A percentile compares a stretch with the other conserved stretches of the same genome.
Conservation (phyloP, 2,797 vertebrate species). For the Podargus strigoides region DNA sequence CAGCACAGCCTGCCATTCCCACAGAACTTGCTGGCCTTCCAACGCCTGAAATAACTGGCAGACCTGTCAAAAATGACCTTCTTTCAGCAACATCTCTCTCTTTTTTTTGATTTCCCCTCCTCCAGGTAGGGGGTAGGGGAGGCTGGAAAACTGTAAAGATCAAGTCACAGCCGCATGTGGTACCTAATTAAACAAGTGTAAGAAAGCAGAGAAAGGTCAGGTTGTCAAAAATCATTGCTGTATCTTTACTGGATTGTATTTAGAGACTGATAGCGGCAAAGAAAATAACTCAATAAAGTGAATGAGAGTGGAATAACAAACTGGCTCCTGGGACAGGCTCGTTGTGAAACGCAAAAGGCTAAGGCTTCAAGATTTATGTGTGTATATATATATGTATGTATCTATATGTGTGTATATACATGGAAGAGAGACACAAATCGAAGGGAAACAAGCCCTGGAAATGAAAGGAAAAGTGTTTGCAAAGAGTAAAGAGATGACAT, state of each 20-base stretch:
- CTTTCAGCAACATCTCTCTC: slow-evolving; percentile 70
- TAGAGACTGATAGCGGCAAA: slow-evolving; percentile 75
- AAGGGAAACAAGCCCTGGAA: slow-evolving; percentile 40
- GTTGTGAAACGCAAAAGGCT: slow-evolving; percentile 8
- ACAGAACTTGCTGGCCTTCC: slow-evolving; percentile 29
- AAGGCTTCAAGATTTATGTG: slow-evolving; percentile 30
- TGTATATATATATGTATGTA: not conserved
- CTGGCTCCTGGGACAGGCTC: slow-evolving; percentile 23
- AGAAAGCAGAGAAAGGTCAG: slow-evolving; percentile 77
- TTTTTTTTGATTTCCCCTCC: slow-evolving; percentile 32
- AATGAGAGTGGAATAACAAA: slow-evolving; percentile 74
- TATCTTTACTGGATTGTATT: slow-evolving; percentile 77
- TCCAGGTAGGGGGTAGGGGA: not conserved
- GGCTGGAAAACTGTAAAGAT: slow-evolving; percentile 70
- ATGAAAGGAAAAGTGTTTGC: slow-evolving; percentile 29
- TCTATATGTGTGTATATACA: not conserved
- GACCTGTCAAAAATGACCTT: slow-evolving; percentile 76
- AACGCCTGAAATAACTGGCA: slow-evolving; percentile 58
- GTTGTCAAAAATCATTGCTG: slow-evolving; percentile 80
- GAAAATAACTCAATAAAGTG: slow-evolving; percentile 76
- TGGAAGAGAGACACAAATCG: not conserved
- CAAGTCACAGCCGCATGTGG: slow-evolving; percentile 68
- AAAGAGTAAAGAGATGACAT: slow-evolving; percentile 1
- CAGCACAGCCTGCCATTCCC: not conserved
- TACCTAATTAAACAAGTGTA: slow-evolving; percentile 83